These are phyloP conservation scores for Cybosia mesomella DNA, from an alignment of 2,888 invertebrate genomes.

Conservation along the genomic window DNA sequence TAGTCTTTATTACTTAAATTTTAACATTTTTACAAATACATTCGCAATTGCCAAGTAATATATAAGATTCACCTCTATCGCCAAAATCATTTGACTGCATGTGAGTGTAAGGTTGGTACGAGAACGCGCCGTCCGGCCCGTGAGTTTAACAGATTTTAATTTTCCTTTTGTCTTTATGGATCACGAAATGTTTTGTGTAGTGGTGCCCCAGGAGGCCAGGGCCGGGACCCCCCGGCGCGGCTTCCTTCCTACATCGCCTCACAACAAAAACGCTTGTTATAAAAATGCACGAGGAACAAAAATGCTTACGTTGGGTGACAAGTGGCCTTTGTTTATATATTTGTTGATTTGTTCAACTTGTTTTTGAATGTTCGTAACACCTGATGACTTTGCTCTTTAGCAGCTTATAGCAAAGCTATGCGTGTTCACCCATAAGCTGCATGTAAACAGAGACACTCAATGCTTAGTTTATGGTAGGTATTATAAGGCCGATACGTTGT, in stretches of 20 bases:
- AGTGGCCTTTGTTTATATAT: slow-evolving; percentile 84
- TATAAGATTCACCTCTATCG: slow-evolving; percentile 35
- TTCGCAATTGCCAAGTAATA: neutral
- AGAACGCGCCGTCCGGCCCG: slow-evolving; percentile 65
- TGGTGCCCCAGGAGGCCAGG: slow-evolving; percentile 77
- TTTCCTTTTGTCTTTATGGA: slow-evolving; percentile 86
- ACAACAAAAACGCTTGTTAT: slow-evolving; percentile 83
- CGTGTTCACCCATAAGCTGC: slow-evolving; percentile 24
- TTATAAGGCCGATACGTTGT: slow-evolving; percentile 10
- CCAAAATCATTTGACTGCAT: slow-evolving; percentile 44
- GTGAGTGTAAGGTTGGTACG: slow-evolving; percentile 45
- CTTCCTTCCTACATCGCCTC: slow-evolving; percentile 84
- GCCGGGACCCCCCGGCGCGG: slow-evolving; percentile 79
- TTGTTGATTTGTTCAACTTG: slow-evolving; percentile 82
- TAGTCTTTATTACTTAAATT: neutral
- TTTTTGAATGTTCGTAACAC: slow-evolving; percentile 79
- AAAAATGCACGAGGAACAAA: slow-evolving; percentile 84
- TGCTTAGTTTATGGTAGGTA: slow-evolving; percentile 39
- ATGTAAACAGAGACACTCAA: slow-evolving; percentile 46
- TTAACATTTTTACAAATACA: neutral
- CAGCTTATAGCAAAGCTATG: slow-evolving; percentile 51
- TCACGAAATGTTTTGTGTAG: slow-evolving; percentile 86
- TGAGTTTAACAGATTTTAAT: slow-evolving; percentile 82
- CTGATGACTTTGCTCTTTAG: slow-evolving; percentile 74
- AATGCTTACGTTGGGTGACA: slow-evolving; percentile 84